Percentiles rank a stretch among this genome's conserved stretches.
phyloP scores from a whole-genome alignment of 2,888 invertebrate genomes.

The Habroteleia sp. region DNA sequence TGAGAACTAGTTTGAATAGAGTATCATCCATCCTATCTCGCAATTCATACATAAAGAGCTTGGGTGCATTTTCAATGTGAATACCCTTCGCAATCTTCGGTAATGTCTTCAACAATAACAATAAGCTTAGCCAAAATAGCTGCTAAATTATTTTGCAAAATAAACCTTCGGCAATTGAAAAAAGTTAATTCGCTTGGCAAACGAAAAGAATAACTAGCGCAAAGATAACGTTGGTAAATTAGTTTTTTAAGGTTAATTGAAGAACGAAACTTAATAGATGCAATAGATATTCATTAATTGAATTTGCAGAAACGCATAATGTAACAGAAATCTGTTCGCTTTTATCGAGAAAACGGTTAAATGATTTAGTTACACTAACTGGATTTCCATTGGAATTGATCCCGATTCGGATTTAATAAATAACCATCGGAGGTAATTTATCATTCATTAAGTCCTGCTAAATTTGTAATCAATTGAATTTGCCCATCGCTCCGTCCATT shows the following conservation, averaged over 20 bases:
- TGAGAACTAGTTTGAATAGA: conserved; percentile 70
- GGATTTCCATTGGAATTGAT: conserved; percentile 41
- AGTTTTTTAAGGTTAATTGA: conserved; percentile 11
- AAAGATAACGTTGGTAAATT: no score
- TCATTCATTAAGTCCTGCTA: conserved; percentile 52
- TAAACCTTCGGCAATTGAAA: no score
- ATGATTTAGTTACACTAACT: conserved; percentile 43
- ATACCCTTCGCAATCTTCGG: conserved; percentile 24
- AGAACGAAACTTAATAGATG: not conserved
- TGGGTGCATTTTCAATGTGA: conserved; percentile 38
- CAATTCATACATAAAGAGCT: conserved; percentile 52
- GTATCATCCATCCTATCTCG: conserved; percentile 68
- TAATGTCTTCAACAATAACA: conserved; percentile 26
- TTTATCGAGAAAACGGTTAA: conserved; percentile 20
- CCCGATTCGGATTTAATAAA: conserved; percentile 43
- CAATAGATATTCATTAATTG: conserved; percentile 30
- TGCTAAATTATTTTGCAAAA: no score
- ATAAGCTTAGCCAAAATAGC: conserved; percentile 1
- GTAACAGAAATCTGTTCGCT: conserved; percentile 41
- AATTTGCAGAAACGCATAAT: conserved; percentile 20
- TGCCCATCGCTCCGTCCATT: conserved; percentile 11
- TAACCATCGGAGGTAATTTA: conserved; percentile 48
- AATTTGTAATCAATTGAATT: conserved; percentile 55
- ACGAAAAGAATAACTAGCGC: no score
- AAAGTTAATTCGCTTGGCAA: not conserved